These are phyloP conservation scores for Hydractinia echinata DNA, from an alignment of 30 jellyfish, hydroid and myxozoan species.

Conservation along the genomic window DNA sequence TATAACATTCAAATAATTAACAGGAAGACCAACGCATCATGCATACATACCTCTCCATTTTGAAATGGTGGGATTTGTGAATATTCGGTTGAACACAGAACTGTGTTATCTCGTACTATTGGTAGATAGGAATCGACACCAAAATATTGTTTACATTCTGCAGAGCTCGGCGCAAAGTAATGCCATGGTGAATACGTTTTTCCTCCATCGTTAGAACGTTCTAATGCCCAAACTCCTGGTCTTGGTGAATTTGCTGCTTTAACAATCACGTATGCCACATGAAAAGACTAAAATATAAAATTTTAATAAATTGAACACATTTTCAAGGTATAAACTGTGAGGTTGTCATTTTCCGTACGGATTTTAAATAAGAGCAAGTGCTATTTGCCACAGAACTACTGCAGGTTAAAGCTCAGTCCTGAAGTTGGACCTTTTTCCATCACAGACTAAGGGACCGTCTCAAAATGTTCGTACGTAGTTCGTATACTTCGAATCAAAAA, in stretches of 20 bases:
- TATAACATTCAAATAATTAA: too few relatives aligned
- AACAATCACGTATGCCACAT: constrained; percentile 82
- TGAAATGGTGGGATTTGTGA: constrained; percentile 94
- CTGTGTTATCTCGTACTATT: constrained; percentile 69
- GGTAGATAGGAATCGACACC: constrained; percentile 71
- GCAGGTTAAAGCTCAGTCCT: background rate
- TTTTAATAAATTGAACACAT: too few relatives aligned
- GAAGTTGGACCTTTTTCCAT: too few relatives aligned
- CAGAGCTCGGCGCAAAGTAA: constrained; percentile 80
- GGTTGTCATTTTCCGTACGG: too few relatives aligned
- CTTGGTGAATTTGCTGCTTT: constrained; percentile 95
- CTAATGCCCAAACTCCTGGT: constrained; percentile 98
- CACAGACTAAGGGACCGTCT: too few relatives aligned
- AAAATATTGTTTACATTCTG: constrained; percentile 68
- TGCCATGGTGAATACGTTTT: constrained; percentile 94
- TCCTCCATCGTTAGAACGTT: constrained; percentile 88
- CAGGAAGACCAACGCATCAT: too few relatives aligned
- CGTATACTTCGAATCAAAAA: too few relatives aligned
- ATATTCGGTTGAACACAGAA: constrained; percentile 75
- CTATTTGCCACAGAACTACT: too few relatives aligned
- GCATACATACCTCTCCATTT: constrained; percentile 80
- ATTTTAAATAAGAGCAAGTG: too few relatives aligned
- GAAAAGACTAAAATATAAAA: constrained; percentile 49
- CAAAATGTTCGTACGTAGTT: too few relatives aligned
- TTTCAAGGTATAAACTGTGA: too few relatives aligned